Base-by-base conservation (phyloP, 35 echinoderm and acorn worm genomes). In the Strongylocentrotus purpuratus region DNA sequence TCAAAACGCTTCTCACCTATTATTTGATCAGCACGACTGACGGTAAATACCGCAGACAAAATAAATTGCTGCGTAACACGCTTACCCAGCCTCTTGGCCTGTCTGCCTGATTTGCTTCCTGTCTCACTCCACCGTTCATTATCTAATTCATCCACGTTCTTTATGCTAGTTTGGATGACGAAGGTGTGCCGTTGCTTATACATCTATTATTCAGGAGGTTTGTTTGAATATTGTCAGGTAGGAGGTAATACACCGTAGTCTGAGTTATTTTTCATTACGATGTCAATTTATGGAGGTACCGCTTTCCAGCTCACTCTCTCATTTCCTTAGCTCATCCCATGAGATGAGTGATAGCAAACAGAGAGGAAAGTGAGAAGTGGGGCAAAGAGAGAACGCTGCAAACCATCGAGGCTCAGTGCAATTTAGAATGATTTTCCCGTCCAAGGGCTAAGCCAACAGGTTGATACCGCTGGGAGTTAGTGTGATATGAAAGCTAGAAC, bases 51-150 rank as follows among this genome's bases (percentile, higher is more conserved):
- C 32, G 33, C 65, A 89, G 87, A 9, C 87, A 33, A 89, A 46
- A 89, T 89, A 89, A 89, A 89, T 89, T 89, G 87, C 87, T 89
- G 87, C 41, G 87, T 89, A 89, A 89, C 87, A 18, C 18, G 87
- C 87, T 89, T 89, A 45, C 25, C 87, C 87, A 78, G 7, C 87
- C 33, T 45, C 87, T 41, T 46, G 20, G 32, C 4, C 33, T 89
- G 32, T 45, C 87, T 31, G 33, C 87, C 45, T 46, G 87, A 33
- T 89, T 33, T 46, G 33, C 32, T 7, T 18, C 87, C 18, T 7
- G 32, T 89, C 87, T 46, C 31, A 10, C 14, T 31, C 87, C 87
- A 46, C 7, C 87, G 12, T 46, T 89, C 87, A 45, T 46, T 33
- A 46, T 46, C 87, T 46, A 89, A 33, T 89, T 28, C 14, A 46